These are phyloP conservation scores for Eulemur mongoz DNA, from an alignment of 2,797 vertebrate species.

Conservation along the genomic window DNA sequence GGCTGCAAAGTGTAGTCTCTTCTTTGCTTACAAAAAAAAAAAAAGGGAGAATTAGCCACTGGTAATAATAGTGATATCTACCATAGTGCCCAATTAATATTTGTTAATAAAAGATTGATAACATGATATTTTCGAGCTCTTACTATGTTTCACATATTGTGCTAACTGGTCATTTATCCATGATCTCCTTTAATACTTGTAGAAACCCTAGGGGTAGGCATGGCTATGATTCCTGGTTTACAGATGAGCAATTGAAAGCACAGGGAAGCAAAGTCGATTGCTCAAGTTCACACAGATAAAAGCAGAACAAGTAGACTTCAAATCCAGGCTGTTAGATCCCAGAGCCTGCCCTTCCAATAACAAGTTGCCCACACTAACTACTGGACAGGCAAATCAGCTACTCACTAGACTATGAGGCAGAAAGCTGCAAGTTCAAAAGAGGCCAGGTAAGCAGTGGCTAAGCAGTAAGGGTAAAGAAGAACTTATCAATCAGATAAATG, in stretches of 20 bases:
- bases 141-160: neutral
- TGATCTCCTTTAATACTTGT: neutral
- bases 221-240: neutral
- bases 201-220: neutral
- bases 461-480: neutral
- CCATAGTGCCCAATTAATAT: neutral
- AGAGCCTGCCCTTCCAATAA: neutral
- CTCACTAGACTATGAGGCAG: neutral
- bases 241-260: neutral
- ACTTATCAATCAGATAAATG: neutral
- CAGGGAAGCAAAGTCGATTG: neutral
- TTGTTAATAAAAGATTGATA: neutral
- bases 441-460: neutral
- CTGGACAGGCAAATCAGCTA: neutral
- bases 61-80: too few relatives aligned
- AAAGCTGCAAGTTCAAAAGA: neutral
- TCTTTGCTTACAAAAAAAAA: neutral
- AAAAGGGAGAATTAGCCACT: neutral
- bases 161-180: neutral
- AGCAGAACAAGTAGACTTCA: neutral
- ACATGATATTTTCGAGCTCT: neutral
- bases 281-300: neutral
- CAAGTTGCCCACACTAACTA: neutral
- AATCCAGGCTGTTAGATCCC: neutral
- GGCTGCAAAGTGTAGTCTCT: neutral